Percentiles rank a stretch among this genome's conserved stretches.
Evolutionary conservation across 2,888 invertebrate genomes (phyloP).

Genomic region (Dicyrtomina minuta): DNA sequence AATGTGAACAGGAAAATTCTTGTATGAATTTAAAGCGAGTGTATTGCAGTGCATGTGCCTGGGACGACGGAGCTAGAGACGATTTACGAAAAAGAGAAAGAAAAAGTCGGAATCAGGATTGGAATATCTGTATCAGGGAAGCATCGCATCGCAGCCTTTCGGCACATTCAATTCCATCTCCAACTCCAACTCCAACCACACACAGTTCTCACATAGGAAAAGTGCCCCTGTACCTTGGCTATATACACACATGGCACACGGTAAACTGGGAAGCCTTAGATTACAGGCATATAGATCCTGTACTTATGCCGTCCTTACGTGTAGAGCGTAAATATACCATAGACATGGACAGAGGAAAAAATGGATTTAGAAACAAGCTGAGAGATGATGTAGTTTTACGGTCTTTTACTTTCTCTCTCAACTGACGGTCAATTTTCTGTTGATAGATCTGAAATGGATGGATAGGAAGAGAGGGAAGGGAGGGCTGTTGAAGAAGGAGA

Average conservation of each 20-base stretch:
- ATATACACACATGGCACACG: not conserved
- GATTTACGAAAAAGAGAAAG: no score
- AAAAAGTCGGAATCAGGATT: not conserved
- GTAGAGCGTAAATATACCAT: not conserved
- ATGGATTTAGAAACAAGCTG: slow-evolving; percentile 6
- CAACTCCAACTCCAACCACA: no score
- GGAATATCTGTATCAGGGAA: not conserved
- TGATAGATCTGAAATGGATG: slow-evolving; percentile 28
- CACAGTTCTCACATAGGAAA: not conserved
- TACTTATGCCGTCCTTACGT: not conserved
- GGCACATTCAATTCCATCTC: no score
- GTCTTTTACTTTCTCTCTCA: slow-evolving; percentile 26
- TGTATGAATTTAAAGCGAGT: no score
- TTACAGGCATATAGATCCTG: no score
- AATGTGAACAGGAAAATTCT: no score
- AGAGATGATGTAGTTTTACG: slow-evolving; percentile 30
- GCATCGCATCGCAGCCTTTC: no score
- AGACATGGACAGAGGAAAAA: slow-evolving; percentile 1
- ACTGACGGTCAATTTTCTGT: slow-evolving; percentile 31
- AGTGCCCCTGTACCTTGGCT: not conserved
- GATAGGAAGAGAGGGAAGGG: slow-evolving; percentile 17
- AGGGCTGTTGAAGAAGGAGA: slow-evolving; percentile 8
- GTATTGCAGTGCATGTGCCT: no score
- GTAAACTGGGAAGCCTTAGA: no score
- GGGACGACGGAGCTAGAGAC: no score